Conservation (phyloP, 2,888 invertebrate species). For the Ypsolopha sequella region DNA sequence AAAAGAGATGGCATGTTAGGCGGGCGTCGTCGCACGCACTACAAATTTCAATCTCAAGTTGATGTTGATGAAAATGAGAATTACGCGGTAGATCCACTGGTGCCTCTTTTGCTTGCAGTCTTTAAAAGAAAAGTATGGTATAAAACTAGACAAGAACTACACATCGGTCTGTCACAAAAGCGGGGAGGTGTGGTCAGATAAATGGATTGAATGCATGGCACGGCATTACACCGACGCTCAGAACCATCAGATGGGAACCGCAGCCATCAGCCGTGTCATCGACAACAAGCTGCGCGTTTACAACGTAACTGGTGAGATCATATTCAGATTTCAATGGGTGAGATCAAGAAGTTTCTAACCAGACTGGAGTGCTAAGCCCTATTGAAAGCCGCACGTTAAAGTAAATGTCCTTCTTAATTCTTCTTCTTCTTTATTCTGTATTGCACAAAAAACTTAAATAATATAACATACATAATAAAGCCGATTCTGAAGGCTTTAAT, state of each 20-base stretch:
- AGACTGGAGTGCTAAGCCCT: too few species aligned
- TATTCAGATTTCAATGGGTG: background rate
- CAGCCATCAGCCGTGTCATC: constrained; percentile 3
- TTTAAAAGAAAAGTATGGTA: constrained; percentile 37
- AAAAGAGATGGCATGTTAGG: too few species aligned
- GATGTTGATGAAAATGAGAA: too few species aligned
- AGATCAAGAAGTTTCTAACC: too few species aligned
- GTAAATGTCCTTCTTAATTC: too few species aligned
- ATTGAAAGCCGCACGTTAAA: background rate
- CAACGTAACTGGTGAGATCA: background rate
- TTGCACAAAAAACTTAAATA: too few species aligned
- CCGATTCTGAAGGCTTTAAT: too few species aligned
- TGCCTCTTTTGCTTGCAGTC: constrained; percentile 4
- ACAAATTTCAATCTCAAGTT: too few species aligned
- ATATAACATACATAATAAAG: too few species aligned
- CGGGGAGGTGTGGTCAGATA: constrained; percentile 46
- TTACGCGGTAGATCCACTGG: too few species aligned
- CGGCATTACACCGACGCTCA: constrained; percentile 4
- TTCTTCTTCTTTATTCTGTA: too few species aligned
- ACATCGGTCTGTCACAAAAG: constrained; percentile 33
- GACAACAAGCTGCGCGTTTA: background rate
- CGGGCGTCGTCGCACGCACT: too few species aligned
- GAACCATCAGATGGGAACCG: constrained; percentile 5
- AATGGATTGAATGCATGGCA: constrained; percentile 64
- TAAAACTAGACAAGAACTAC: constrained; percentile 29